Percentiles rank a stretch among this genome's conserved stretches.
phyloP scores from a whole-genome alignment of 2,888 invertebrate species.

The Drosophila rubida region DNA sequence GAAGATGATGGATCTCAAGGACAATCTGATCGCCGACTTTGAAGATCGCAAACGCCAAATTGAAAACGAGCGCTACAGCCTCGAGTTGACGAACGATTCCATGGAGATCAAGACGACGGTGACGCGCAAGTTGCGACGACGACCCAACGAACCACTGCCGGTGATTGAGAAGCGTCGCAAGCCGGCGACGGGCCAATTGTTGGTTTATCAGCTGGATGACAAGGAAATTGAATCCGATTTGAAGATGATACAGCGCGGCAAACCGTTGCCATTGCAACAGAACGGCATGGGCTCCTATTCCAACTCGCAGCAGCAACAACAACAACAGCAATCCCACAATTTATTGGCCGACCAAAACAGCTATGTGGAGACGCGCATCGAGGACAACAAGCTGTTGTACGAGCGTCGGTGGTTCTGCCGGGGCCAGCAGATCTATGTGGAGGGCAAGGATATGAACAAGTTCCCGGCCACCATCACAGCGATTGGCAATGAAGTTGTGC shows the following conservation, averaged over 20 bases:
- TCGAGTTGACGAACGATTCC: constrained; percentile 96
- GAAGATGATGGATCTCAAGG: constrained; percentile 94
- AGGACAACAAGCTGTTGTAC: constrained; percentile 96
- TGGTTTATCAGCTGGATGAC: constrained; percentile 94
- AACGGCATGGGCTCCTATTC: constrained; percentile 81
- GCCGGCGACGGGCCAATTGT: constrained; percentile 92
- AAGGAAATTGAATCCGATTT: constrained; percentile 95
- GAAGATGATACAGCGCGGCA: constrained; percentile 90
- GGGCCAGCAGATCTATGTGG: constrained; percentile 96
- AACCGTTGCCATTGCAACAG: constrained; percentile 86
- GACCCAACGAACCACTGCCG: constrained; percentile 97
- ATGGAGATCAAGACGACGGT: constrained; percentile 98
- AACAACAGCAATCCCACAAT: constrained; percentile 35
- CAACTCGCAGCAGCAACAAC: constrained; percentile 65
- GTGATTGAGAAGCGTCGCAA: constrained; percentile 94
- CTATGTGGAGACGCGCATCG: constrained; percentile 93
- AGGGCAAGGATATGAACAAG: constrained; percentile 93
- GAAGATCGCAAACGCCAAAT: constrained; percentile 96
- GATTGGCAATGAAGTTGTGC: constrained; percentile 95
- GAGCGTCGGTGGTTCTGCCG: constrained; percentile 98
- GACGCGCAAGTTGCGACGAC: constrained; percentile 95
- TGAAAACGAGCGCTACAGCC: constrained; percentile 93
- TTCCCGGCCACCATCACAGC: constrained; percentile 96
- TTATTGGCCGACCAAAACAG: constrained; percentile 84
- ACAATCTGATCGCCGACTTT: constrained; percentile 94